Evolutionary conservation across 2,888 invertebrate species (phyloP).

Genomic region (Agrochola litura): DNA sequence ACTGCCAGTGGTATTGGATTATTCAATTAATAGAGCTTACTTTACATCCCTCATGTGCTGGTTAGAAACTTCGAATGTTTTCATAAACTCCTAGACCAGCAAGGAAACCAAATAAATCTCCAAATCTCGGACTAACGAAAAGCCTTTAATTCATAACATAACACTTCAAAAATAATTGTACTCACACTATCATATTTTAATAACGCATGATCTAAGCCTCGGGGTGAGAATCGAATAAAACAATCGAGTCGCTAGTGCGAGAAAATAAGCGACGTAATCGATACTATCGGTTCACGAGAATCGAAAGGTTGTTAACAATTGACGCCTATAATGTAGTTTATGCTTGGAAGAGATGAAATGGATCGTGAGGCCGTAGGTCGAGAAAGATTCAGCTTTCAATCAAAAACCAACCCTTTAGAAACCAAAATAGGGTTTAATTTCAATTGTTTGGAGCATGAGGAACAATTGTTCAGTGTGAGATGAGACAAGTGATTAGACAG

Average conservation of each 20-base stretch:
- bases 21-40: neutral
- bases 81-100: neutral
- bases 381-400: conserved; percentile 55
- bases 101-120: neutral
- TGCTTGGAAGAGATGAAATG: conserved; percentile 88
- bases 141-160: conserved; percentile 6
- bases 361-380: conserved; percentile 88
- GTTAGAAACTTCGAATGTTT: neutral
- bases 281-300: conserved; percentile 88
- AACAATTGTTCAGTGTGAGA: conserved; percentile 83
- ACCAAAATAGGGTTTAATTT: conserved; percentile 70
- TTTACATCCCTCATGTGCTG: neutral
- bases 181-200: conserved; percentile 56
- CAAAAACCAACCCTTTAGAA: conserved; percentile 62
- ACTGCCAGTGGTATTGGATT: neutral
- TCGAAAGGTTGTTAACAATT: conserved; percentile 89
- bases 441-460: conserved; percentile 63
- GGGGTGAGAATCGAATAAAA: conserved; percentile 83
- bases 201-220: conserved; percentile 74
- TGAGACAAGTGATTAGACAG: conserved; percentile 84
- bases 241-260: conserved; percentile 85
- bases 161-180: conserved; percentile 66
- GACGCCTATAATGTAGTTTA: conserved; percentile 88
- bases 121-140: neutral
- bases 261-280: conserved; percentile 88